A percentile compares a stretch with the other conserved stretches of the same genome.
Evolutionary conservation across 2,113 vertebrate genomes (phyloP).

Genomic region (Morphnarchus princeps): DNA sequence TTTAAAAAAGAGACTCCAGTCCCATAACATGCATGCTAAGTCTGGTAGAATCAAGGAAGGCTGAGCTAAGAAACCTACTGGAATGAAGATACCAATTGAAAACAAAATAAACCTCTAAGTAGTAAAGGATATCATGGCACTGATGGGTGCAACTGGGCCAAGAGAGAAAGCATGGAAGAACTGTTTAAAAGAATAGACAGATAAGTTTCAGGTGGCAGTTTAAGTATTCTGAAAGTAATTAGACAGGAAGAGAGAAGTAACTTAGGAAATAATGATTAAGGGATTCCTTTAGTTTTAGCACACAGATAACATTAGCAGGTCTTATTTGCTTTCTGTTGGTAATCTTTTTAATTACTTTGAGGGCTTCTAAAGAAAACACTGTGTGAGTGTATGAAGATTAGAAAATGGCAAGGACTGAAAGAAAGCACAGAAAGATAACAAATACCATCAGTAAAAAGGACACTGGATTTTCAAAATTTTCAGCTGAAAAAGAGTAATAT

Average conservation of each 20-base stretch:
- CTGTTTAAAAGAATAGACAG: background rate
- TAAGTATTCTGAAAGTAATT: background rate
- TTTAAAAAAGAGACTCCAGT: background rate
- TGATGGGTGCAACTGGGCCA: background rate
- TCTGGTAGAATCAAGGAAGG: background rate
- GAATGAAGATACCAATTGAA: background rate
- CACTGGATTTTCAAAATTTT: background rate
- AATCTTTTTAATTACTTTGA: background rate
- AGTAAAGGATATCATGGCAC: background rate
- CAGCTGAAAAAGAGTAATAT: background rate
- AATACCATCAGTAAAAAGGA: background rate
- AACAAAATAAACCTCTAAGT: background rate
- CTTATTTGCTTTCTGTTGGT: background rate
- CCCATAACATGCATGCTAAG: background rate
- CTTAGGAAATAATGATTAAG: background rate
- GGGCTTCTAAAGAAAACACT: background rate
- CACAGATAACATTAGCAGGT: background rate
- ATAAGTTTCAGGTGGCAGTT: background rate
- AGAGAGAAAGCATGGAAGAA: background rate
- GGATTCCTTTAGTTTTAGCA: background rate
- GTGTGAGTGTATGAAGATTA: background rate
- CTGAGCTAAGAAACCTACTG: background rate
- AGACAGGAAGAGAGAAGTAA: background rate
- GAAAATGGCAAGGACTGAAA: background rate
- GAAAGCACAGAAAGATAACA: background rate